phyloP scores from a whole-genome alignment of 2,888 invertebrate genomes.

The Caenorhabditis doughertyi region DNA sequence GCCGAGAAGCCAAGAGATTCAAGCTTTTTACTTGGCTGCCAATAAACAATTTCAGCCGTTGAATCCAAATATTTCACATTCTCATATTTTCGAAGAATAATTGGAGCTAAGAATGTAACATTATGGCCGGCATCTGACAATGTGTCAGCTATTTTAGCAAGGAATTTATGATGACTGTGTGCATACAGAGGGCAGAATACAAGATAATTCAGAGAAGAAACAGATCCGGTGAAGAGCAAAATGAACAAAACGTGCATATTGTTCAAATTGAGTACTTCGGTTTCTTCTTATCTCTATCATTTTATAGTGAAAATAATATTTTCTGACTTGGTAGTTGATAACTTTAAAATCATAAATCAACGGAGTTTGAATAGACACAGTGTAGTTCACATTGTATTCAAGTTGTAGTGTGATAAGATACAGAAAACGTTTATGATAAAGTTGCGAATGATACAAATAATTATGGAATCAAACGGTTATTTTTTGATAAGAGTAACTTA shows the following conservation, averaged over 20 bases:
- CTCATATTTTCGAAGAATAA: slow-evolving; percentile 37
- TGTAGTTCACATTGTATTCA: slow-evolving; percentile 35
- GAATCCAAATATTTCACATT: slow-evolving; percentile 44
- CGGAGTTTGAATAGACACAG: slow-evolving; percentile 23
- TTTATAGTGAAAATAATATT: slow-evolving; percentile 22
- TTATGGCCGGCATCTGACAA: slow-evolving; percentile 45
- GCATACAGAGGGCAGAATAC: slow-evolving; percentile 47
- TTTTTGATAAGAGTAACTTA: slow-evolving; percentile 36
- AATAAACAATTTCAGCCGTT: slow-evolving; percentile 34
- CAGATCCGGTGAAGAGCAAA: not conserved
- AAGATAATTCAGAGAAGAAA: slow-evolving; percentile 18
- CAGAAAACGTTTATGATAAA: not conserved
- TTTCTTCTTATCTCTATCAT: slow-evolving; percentile 15
- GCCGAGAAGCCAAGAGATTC: slow-evolving; percentile 39
- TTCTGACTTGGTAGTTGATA: slow-evolving; percentile 33
- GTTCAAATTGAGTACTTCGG: slow-evolving; percentile 20
- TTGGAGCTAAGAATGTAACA: slow-evolving; percentile 52
- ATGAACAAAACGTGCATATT: not conserved
- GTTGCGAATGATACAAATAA: not conserved
- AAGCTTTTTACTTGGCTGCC: slow-evolving; percentile 38
- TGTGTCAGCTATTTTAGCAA: slow-evolving; percentile 46
- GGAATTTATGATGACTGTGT: slow-evolving; percentile 56
- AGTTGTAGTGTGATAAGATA: slow-evolving; percentile 33
- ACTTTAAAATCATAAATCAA: slow-evolving; percentile 3
- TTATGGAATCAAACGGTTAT: slow-evolving; percentile 47